Evolutionary conservation across 2,113 vertebrate genomes (phyloP).

Genomic region (Alligator mississippiensis): DNA sequence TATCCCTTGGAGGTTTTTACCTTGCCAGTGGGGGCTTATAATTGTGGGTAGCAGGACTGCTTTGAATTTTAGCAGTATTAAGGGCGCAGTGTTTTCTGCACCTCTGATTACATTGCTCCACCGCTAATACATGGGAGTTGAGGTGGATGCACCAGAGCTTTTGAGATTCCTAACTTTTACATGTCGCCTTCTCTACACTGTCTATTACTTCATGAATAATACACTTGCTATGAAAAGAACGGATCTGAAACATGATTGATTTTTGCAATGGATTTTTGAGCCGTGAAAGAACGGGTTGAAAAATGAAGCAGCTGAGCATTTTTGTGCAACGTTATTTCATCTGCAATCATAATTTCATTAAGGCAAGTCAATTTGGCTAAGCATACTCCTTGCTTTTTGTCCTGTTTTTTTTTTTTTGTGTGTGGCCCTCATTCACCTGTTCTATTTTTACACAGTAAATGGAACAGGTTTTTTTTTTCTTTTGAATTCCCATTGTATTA

Average conservation of each 20-base stretch:
- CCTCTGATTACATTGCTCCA: not conserved
- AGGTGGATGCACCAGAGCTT: not conserved
- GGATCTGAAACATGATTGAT: slow-evolving; percentile 56
- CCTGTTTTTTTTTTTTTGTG: not conserved
- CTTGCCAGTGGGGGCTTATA: not conserved
- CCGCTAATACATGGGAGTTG: not conserved
- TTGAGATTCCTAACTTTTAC: not conserved
- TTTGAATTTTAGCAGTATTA: not conserved
- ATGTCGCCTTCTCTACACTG: not conserved
- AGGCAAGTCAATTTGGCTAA: not conserved
- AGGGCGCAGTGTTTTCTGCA: not conserved
- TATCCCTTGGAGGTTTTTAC: not conserved
- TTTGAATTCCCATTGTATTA: not conserved
- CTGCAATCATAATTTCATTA: slow-evolving; percentile 16
- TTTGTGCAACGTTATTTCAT: slow-evolving; percentile 40
- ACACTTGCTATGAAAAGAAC: slow-evolving; percentile 39
- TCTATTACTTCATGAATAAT: slow-evolving; percentile 51
- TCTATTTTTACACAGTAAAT: not conserved
- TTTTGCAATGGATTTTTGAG: slow-evolving; percentile 52
- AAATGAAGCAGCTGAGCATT: not conserved
- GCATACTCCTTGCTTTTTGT: not conserved
- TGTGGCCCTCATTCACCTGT: not conserved
- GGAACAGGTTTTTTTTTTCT: not conserved
- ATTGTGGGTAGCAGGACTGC: not conserved
- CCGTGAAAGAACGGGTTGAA: slow-evolving; percentile 29